Evolutionary conservation across 2,113 vertebrate species (phyloP).

Genomic region (Arvicanthis niloticus): DNA sequence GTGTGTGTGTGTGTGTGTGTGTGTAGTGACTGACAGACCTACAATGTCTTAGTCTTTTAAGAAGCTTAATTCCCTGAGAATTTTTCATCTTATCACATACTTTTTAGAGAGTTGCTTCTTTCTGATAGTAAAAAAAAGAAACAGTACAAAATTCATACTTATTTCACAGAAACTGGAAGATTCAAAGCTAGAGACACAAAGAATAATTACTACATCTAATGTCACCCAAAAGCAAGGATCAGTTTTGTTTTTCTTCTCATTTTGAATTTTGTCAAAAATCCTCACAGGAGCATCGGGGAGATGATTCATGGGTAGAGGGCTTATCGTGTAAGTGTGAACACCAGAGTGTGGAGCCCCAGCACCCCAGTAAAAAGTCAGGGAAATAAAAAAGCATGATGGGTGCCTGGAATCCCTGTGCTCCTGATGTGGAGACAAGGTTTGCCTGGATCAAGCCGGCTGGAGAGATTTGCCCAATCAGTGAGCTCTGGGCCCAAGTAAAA

Average conservation of each 20-base stretch:
- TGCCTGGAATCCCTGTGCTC: neutral
- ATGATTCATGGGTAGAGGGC: neutral
- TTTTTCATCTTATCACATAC: neutral
- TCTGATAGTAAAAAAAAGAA: neutral
- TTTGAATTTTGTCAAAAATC: fast-evolving
- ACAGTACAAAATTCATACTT: neutral
- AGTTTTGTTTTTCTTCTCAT: neutral
- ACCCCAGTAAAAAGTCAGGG: neutral
- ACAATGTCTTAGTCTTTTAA: neutral
- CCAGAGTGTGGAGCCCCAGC: neutral
- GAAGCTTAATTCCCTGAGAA: neutral
- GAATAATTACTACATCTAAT: neutral
- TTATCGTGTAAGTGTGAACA: neutral
- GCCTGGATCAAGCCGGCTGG: neutral
- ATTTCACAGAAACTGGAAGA: neutral
- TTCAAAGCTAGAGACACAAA: neutral
- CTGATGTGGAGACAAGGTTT: neutral
- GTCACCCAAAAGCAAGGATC: fast-evolving
- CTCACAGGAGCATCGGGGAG: neutral
- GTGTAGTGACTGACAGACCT: neutral
- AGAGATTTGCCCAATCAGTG: neutral
- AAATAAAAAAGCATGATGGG: no score
- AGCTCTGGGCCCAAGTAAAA: no score
- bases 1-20: neutral
- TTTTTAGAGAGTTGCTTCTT: neutral